phyloP scores from a whole-genome alignment of 2,113 vertebrate species.

The Dolichotis patagonum region DNA sequence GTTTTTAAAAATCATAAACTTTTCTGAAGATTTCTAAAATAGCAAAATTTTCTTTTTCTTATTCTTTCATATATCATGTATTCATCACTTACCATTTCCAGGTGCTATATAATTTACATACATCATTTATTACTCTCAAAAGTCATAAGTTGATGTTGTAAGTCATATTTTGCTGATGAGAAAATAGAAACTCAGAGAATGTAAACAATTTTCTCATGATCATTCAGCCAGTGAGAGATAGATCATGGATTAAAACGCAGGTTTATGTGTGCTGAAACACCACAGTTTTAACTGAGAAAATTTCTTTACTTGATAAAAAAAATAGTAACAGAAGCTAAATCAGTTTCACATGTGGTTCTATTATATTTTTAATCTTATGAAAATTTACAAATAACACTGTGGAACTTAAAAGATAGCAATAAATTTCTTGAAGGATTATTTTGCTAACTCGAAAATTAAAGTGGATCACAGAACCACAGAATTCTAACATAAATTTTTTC shows the following conservation, averaged over 20 bases:
- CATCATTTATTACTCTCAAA: neutral
- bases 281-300: neutral
- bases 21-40: no score
- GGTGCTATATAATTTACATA: neutral
- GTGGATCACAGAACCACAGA: neutral
- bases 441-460: slow-evolving; percentile 4
- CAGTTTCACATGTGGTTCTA: neutral
- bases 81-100: no score
- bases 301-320: neutral
- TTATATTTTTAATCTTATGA: neutral
- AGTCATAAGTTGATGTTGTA: neutral
- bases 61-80: no score
- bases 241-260: neutral
- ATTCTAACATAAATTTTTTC: neutral
- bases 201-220: neutral
- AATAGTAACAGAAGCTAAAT: neutral
- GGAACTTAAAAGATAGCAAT: neutral
- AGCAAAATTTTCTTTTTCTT: no score
- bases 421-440: neutral
- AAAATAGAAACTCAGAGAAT: neutral
- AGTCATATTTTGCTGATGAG: neutral
- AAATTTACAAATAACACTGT: neutral
- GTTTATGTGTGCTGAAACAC: neutral
- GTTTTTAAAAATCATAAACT: no score
- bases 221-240: neutral